A percentile compares a stretch with the other conserved stretches of the same genome.
Evolutionary conservation across 2,888 invertebrate genomes (phyloP).

Genomic region (Notodonta dromedarius): DNA sequence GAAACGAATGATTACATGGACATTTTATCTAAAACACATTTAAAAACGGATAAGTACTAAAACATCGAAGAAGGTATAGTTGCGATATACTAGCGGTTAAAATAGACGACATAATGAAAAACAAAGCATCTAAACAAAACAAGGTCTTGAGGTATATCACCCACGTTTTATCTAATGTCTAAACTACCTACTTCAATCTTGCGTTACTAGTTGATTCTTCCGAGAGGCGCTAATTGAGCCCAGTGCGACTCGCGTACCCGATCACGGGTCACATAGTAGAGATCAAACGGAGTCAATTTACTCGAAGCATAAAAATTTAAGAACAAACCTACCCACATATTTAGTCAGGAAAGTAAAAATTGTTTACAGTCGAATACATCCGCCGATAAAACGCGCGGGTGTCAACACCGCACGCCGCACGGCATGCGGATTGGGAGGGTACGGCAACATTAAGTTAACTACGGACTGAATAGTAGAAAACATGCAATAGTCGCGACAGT

Average conservation of each 20-base stretch:
- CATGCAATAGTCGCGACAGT: slow-evolving; percentile 69
- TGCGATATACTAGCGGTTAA: too few species aligned
- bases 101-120: too few species aligned
- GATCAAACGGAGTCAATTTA: slow-evolving; percentile 47
- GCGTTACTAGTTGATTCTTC: slow-evolving; percentile 9
- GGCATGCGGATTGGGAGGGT: slow-evolving; percentile 28
- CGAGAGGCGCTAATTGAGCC: slow-evolving; percentile 37
- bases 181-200: slow-evolving; percentile 1
- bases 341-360: background rate
- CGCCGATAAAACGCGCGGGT: slow-evolving; percentile 20
- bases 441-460: slow-evolving; percentile 40
- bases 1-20: background rate
- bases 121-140: too few species aligned
- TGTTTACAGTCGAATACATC: slow-evolving; percentile 26
- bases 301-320: slow-evolving; percentile 18
- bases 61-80: too few species aligned
- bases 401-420: slow-evolving; percentile 19
- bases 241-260: slow-evolving; percentile 29
- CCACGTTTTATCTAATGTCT: background rate
- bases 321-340: background rate
- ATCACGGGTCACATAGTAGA: slow-evolving; percentile 44
- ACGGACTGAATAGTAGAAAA: slow-evolving; percentile 60
- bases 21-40: too few species aligned
- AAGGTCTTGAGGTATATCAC: background rate
- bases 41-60: too few species aligned